Percentiles rank a stretch among this genome's conserved stretches.
phyloP scores from a whole-genome alignment of 2,888 invertebrate species.

The Rhagophthalmus giganteus region DNA sequence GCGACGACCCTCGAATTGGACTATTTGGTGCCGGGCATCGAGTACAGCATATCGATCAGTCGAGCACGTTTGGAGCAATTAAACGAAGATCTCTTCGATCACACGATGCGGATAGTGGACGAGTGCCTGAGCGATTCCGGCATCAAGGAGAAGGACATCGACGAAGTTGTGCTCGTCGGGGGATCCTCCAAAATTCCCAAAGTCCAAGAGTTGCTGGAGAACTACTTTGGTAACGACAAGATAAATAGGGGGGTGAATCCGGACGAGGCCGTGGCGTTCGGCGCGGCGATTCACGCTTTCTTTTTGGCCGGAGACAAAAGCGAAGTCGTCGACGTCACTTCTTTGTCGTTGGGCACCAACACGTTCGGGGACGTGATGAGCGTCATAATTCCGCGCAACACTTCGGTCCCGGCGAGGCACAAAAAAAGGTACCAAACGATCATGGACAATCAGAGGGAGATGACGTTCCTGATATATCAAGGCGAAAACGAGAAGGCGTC shows the following conservation, averaged over 20 bases:
- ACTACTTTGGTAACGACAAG: conserved; percentile 34
- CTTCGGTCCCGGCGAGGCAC: conserved; percentile 27
- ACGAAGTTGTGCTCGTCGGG: conserved; percentile 40
- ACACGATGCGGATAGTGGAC: conserved; percentile 33
- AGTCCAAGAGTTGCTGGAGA: conserved; percentile 32
- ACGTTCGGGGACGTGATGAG: conserved; percentile 31
- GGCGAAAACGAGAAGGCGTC: conserved; percentile 29
- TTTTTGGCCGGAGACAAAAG: conserved; percentile 29
- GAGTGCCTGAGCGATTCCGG: conserved; percentile 32
- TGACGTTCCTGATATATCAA: conserved; percentile 26
- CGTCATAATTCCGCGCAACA: conserved; percentile 35
- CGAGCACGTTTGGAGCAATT: conserved; percentile 38
- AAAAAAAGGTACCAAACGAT: conserved; percentile 15
- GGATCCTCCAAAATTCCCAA: conserved; percentile 42
- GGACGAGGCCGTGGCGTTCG: conserved; percentile 41
- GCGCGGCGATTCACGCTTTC: conserved; percentile 40
- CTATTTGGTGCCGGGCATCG: conserved; percentile 2
- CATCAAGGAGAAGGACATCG: conserved; percentile 32
- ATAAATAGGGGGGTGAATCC: conserved; percentile 38
- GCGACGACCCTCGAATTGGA: conserved; percentile 14
- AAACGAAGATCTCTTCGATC: conserved; percentile 27
- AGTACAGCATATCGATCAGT: conserved; percentile 13
- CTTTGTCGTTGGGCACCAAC: conserved; percentile 38
- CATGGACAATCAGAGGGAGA: conserved; percentile 28
- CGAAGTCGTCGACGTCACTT: conserved; percentile 37